Base-by-base conservation (phyloP, 2,888 invertebrate genomes). In the Heterodera filipjevi region DNA sequence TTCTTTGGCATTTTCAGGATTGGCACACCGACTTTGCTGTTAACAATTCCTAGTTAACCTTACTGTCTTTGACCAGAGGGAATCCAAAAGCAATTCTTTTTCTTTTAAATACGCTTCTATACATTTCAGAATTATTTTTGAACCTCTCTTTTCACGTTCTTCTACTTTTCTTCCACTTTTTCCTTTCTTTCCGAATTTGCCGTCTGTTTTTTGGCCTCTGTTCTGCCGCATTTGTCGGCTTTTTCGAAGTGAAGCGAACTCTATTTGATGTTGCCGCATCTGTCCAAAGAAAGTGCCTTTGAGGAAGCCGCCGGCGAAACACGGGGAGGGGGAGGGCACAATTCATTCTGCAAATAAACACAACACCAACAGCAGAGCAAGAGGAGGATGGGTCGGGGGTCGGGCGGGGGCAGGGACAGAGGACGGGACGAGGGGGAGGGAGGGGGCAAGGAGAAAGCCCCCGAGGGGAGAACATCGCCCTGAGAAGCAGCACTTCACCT, bases 191-290 rank as follows among this genome's bases (percentile, higher is more conserved):
- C 46, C n/a, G 30, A 71, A 71, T 71, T 71, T 5, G 33, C 16
- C n/a, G 10, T 22, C n/a, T n/a, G 22, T 27, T 59, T 27, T 59
- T 59, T 27, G 59, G 27, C 19, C 27, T 59, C 27, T 59, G 59
- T 27, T 59, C 59, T 59, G 27, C 59, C 59, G 59, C 59, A 59
- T 59, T 59, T 59, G 27, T 10, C 35, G 19, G 35, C 49, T 71
- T 71, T 71, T 71, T 59, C 8, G 8, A 59, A 59, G n/a, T 8
- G 49, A 49, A 49, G 49, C 27, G 27, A 59, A 68, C 19, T 35
- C 68, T 22, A 32, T 68, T 68, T 68, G 68, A 68, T 68, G 68
- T 68, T 16, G 68, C 68, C 68, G 68, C 68, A 16, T 33, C 66
- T 30, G 66, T 30, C 66, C 2, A 32, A 22, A 35, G 32, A 68